These are phyloP conservation scores for Thunnus thynnus DNA, from an alignment of 2,113 vertebrate genomes.

Conservation along the genomic window DNA sequence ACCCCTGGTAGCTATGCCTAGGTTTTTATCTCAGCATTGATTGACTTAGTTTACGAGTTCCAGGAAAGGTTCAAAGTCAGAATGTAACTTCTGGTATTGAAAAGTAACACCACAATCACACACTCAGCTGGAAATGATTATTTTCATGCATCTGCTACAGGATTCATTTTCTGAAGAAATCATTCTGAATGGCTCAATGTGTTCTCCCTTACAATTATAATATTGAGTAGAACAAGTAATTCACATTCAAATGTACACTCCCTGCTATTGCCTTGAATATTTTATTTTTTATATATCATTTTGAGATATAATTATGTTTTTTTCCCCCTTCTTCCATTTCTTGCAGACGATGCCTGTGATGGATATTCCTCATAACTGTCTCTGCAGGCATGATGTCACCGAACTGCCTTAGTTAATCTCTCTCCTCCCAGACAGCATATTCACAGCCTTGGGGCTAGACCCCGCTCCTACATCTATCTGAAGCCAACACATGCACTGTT, in stretches of 20 bases:
- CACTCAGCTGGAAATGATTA: constrained; percentile 1
- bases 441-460: constrained; percentile 75
- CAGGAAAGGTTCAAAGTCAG: constrained; percentile 5
- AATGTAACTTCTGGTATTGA: not conserved
- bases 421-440: constrained; percentile 76
- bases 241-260: constrained; percentile 28
- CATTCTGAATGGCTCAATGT: constrained; percentile 10
- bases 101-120: constrained; percentile 27
- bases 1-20: constrained; percentile 33
- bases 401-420: constrained; percentile 77
- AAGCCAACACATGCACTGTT: constrained; percentile 77
- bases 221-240: constrained; percentile 23
- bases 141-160: constrained; percentile 13
- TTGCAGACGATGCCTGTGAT: constrained; percentile 59
- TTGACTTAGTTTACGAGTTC: constrained; percentile 30
- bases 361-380: constrained; percentile 75
- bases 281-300: constrained; percentile 51
- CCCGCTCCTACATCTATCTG: constrained; percentile 70
- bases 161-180: constrained; percentile 2
- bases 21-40: constrained; percentile 32
- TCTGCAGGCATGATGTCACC: constrained; percentile 76
- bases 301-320: constrained; percentile 45
- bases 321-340: constrained; percentile 37
- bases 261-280: constrained; percentile 31
- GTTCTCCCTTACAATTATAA: constrained; percentile 18